Conservation (phyloP, 2,888 invertebrate species). For the Drosophila leonis region DNA sequence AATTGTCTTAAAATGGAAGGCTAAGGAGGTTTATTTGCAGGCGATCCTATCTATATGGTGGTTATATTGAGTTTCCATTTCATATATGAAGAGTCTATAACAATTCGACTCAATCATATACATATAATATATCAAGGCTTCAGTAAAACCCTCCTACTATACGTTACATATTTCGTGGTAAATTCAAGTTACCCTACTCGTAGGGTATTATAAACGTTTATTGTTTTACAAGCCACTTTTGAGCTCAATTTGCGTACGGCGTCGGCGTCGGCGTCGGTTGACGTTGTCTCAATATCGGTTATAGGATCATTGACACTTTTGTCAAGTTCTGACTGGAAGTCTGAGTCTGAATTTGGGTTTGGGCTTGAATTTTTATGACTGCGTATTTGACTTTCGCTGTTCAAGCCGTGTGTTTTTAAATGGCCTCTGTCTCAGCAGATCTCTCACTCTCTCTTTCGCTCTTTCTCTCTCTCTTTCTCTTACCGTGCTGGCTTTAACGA, state of each 20-base stretch:
- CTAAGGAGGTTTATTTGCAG: neutral
- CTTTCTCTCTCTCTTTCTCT: slow-evolving; percentile 17
- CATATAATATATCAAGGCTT: neutral
- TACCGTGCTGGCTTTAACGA: slow-evolving; percentile 68
- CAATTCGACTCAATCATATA: neutral
- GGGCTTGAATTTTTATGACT: slow-evolving; percentile 51
- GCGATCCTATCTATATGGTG: neutral
- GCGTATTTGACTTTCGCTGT: slow-evolving; percentile 63
- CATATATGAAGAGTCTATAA: neutral
- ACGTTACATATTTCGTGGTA: neutral
- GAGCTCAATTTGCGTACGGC: slow-evolving; percentile 70
- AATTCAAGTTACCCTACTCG: neutral
- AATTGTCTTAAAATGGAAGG: neutral
- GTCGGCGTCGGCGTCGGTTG: slow-evolving; percentile 20
- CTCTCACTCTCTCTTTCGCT: slow-evolving; percentile 3
- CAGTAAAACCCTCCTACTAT: neutral
- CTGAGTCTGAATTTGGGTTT: slow-evolving; percentile 18
- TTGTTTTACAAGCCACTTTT: slow-evolving; percentile 76
- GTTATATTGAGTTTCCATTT: neutral
- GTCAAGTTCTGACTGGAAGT: slow-evolving; percentile 33
- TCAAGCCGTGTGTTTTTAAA: slow-evolving; percentile 24
- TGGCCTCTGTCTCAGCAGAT: slow-evolving; percentile 12
- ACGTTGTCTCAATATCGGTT: slow-evolving; percentile 73
- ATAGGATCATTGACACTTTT: slow-evolving; percentile 81
- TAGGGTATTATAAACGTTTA: slow-evolving; percentile 63